Base-by-base conservation (phyloP, 2,797 vertebrate species). In the Myotis findleyi region DNA sequence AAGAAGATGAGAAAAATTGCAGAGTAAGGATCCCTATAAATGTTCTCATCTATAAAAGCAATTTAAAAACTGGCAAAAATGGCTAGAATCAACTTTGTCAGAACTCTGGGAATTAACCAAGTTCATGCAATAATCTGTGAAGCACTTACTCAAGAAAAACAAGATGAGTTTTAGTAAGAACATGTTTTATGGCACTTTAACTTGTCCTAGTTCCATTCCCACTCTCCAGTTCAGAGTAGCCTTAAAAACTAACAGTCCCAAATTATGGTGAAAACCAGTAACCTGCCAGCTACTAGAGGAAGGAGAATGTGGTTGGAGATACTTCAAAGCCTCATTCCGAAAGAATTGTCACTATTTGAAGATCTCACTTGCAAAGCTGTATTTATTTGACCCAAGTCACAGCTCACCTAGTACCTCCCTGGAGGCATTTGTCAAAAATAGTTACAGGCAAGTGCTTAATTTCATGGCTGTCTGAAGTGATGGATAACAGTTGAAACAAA, bases 1-100 rank as follows among this genome's bases (percentile, higher is more conserved):
- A 23, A 55, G 20, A 7, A 23, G 53, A 64, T 69, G 81, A 47
- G 75, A 36, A 89, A 83, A 91, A 59, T 20, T n/a, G 66, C 44
- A 62, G 4, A 80, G n/a, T 87, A 89, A 69, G 64, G n/a, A 51
- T 86, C 49, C 79, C 41, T 92, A 51, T 73, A 94, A 93, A 69
- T 92, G 51, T 30, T 90, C n/a, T 93, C 23, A 25, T 96, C n/a
- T 18, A 41, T 73, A 47, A 57, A 95, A 84, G 30, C 38, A 44
- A 81, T 71, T 41, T 73, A 62, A 77, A 96, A 92, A 89, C 27
- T 82, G 41, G 38, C 33, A 68, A 66, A 82, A 80, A 62, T 5
- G 2, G 41, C 49, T 79, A 82, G 53, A 57, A 89, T 76, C 38
- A 87, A 82, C 27, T 62, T 89, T 87, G 76, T 86, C 30, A 68